phyloP scores from a whole-genome alignment of 2,113 vertebrate species.

The Notarius lentiginosus region DNA sequence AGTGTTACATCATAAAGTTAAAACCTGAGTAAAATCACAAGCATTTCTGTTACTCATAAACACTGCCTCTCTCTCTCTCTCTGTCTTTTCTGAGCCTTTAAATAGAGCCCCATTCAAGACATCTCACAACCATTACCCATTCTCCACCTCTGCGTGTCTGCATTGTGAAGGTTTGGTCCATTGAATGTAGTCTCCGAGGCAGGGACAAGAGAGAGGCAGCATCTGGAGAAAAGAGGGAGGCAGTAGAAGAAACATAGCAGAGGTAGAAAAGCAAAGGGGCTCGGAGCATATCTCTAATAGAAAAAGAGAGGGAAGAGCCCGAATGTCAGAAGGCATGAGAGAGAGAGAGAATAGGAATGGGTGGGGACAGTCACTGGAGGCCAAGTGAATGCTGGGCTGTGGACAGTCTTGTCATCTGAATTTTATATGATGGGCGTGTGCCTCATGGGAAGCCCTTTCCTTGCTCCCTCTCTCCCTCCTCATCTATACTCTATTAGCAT shows the following conservation, averaged over 20 bases:
- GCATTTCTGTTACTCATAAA: background rate
- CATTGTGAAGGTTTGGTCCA: conserved; percentile 26
- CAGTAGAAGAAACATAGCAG: conserved; percentile 6
- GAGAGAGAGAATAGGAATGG: background rate
- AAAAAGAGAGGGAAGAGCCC: background rate
- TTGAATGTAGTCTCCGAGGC: conserved; percentile 8
- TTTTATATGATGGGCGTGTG: conserved; percentile 48
- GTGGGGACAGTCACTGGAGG: background rate
- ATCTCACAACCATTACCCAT: conserved; percentile 1
- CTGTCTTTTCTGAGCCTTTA: background rate
- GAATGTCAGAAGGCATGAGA: background rate
- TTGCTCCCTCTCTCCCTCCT: conserved; percentile 13
- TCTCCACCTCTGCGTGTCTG: conserved; percentile 19
- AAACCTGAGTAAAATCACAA: conserved; percentile 23
- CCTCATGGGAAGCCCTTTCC: conserved; percentile 27
- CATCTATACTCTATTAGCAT: conserved; percentile 45
- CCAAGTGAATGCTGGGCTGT: conserved; percentile 13
- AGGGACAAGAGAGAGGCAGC: conserved; percentile 16
- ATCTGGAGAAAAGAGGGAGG: background rate
- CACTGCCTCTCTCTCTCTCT: background rate
- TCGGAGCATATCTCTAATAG: background rate
- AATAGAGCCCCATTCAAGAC: background rate
- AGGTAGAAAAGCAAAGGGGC: background rate
- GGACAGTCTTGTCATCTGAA: conserved; percentile 39
- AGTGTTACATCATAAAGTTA: conserved; percentile 25